Evolutionary conservation across 1,140 invertebrate species (phyloP).

Genomic region (Rhizoglyphus robini): DNA sequence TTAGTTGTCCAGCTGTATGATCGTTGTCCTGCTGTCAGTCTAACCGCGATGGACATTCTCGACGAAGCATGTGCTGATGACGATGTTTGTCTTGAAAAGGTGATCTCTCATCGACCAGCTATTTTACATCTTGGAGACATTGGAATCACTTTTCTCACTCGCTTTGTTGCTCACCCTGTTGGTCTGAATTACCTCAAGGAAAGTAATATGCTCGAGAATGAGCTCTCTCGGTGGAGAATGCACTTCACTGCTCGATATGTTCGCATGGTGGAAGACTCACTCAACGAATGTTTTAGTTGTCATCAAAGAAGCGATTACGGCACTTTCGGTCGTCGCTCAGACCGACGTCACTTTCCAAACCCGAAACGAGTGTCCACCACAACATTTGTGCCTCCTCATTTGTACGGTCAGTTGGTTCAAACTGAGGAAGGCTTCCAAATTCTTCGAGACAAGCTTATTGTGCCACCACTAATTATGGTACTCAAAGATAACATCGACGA

Average conservation of each 20-base stretch:
- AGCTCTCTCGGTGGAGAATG: constrained; percentile 61
- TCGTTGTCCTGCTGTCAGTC: constrained; percentile 49
- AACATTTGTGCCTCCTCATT: constrained; percentile 62
- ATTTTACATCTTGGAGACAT: constrained; percentile 63
- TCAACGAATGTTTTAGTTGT: constrained; percentile 70
- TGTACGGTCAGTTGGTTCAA: constrained; percentile 72
- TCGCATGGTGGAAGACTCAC: constrained; percentile 64
- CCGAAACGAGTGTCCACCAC: constrained; percentile 30
- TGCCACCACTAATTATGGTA: not conserved
- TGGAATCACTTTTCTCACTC: constrained; percentile 61
- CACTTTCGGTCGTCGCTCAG: constrained; percentile 48
- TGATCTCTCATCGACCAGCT: constrained; percentile 53
- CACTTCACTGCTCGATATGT: constrained; percentile 51
- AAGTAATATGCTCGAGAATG: constrained; percentile 51
- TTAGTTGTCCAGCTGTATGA: constrained; percentile 68
- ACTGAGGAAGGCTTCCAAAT: constrained; percentile 56
- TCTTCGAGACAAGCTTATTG: constrained; percentile 34
- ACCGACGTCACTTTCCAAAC: constrained; percentile 20
- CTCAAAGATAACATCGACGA: not conserved
- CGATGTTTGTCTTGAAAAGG: constrained; percentile 53
- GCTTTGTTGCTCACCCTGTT: constrained; percentile 58
- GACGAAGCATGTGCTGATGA: constrained; percentile 73
- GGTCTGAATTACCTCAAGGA: constrained; percentile 53
- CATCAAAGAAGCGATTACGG: constrained; percentile 67
- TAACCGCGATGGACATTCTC: constrained; percentile 63